These are phyloP conservation scores for Neofelis nebulosa DNA, from an alignment of 2,113 vertebrate species.

Conservation along the genomic window DNA sequence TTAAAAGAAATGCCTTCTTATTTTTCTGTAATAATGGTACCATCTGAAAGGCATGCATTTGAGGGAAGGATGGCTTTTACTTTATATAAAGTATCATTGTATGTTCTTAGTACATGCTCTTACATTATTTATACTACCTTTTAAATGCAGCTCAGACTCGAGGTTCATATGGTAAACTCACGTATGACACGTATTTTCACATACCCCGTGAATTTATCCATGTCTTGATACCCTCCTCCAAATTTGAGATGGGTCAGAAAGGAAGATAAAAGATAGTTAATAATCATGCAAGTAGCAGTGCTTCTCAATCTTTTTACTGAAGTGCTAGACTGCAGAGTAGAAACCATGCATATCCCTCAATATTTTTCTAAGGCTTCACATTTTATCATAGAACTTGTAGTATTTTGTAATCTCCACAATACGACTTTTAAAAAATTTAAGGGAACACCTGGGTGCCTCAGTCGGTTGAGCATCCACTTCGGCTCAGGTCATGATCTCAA, in stretches of 20 bases:
- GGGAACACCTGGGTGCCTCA: too few relatives aligned
- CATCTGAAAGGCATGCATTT: background rate
- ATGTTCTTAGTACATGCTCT: background rate
- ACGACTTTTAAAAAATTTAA: too few relatives aligned
- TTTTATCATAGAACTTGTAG: background rate
- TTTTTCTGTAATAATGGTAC: background rate
- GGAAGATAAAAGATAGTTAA: background rate
- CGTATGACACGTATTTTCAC: background rate
- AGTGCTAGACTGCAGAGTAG: background rate
- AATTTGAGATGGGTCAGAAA: background rate
- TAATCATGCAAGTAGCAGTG: background rate
- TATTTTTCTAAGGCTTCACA: background rate
- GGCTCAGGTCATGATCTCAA: too few relatives aligned
- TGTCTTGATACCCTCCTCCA: background rate
- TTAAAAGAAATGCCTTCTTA: background rate
- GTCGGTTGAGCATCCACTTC: too few relatives aligned
- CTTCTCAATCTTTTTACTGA: background rate
- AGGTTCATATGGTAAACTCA: background rate
- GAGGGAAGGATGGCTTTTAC: background rate
- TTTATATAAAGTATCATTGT: background rate
- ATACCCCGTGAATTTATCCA: background rate
- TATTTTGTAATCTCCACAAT: background rate
- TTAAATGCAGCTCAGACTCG: background rate
- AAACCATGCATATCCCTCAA: background rate
- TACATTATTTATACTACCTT: background rate